Evolutionary conservation across 2,113 vertebrate species (phyloP).

Genomic region (Oncorhynchus kisutch): DNA sequence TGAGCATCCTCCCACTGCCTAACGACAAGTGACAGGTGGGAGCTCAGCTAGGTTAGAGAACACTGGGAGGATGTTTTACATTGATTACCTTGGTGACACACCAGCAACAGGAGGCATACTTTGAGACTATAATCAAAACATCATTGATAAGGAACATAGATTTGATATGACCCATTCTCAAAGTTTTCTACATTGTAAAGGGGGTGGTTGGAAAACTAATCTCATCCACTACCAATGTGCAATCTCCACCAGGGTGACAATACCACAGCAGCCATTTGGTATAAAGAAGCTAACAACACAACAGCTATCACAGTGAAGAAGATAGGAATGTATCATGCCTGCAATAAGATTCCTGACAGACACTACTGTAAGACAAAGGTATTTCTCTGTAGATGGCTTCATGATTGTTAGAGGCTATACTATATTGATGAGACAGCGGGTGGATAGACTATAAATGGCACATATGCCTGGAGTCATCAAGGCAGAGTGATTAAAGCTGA

Average conservation of each 20-base stretch:
- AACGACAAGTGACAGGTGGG: constrained; percentile 67
- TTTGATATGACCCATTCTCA: background rate
- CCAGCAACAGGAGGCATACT: constrained; percentile 33
- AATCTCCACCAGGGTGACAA: no score
- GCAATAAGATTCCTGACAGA: no score
- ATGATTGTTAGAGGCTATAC: no score
- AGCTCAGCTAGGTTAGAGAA: constrained; percentile 53
- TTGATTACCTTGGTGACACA: constrained; percentile 47
- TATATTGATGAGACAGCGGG: background rate
- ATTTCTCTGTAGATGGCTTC: no score
- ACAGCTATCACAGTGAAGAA: no score
- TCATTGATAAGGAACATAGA: background rate
- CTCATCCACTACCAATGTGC: no score
- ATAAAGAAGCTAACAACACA: no score
- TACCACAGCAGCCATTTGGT: no score
- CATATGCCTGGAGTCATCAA: background rate
- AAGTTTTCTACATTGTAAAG: no score
- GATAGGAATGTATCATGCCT: no score
- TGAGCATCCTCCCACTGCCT: constrained; percentile 43
- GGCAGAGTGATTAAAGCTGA: background rate
- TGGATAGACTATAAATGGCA: background rate
- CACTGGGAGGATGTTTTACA: constrained; percentile 55
- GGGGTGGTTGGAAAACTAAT: no score
- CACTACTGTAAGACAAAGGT: no score
- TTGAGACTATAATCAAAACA: constrained; percentile 37